Base-by-base conservation (phyloP, 2,888 invertebrate genomes). In the Melanostoma scalare region DNA sequence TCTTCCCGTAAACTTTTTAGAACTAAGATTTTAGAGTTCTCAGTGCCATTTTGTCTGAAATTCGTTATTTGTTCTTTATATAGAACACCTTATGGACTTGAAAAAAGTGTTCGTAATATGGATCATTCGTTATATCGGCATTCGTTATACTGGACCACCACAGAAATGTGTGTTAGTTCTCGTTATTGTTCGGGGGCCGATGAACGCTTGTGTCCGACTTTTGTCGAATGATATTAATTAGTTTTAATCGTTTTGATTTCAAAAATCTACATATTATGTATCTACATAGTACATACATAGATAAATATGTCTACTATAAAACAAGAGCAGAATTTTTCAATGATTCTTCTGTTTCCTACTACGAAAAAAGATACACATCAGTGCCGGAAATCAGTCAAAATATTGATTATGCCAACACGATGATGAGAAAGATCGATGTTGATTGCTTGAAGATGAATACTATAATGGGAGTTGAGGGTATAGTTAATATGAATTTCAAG, bases 131-230 rank as follows among this genome's bases (percentile, higher is more conserved):
- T n/a, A n/a, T n/a, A n/a, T n/a, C n/a, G n/a, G n/a, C n/a, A n/a
- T n/a, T n/a, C n/a, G n/a, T n/a, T n/a, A n/a, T n/a, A n/a, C n/a
- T n/a, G n/a, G n/a, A n/a, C n/a, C n/a, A n/a, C n/a, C n/a, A n/a
- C n/a, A n/a, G n/a, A 58, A 36, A 74, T 50, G 35, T 65, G 44
- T 60, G 55, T 61, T 71, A 20, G 20, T 20, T 20, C 53, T 20
- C 4, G 31, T 30, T 30, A 40, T 35, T 38, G n/a, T 46, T 33
- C 48, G 56, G 56, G 63, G 73, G 73, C 56, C 73, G 56, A 63
- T 74, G 65, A 56, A 74, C 65, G 65, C 63, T 50, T 50, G 65
- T 74, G 73, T 35, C 65, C 73, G 73, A 74, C 58, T 42, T 71
- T 52, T 52, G 6, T 20, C 20, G 35, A 52, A 52, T 44, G 53